Percentiles rank a stretch among this genome's conserved stretches.
Conservation (phyloP, 2,113 vertebrate genomes). For the Callorhinus ursinus region DNA sequence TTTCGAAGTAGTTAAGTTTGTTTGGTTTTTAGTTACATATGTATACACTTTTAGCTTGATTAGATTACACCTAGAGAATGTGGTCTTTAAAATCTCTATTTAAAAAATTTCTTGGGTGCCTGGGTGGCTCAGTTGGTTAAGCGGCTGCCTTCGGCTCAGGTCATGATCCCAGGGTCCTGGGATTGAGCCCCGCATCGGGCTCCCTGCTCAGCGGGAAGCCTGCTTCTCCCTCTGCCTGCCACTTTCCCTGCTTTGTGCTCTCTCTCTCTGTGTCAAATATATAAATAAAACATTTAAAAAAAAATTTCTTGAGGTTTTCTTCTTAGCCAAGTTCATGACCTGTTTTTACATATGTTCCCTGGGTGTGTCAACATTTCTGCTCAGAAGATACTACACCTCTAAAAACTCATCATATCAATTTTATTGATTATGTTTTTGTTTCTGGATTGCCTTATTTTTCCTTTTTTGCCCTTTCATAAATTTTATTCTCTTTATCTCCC, state of each 20-base stretch:
- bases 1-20: not conserved
- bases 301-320: not conserved
- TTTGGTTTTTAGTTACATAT: not conserved
- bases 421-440: not conserved
- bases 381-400: not conserved
- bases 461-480: not conserved
- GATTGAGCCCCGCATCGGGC: too few relatives aligned
- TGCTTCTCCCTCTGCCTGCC: too few relatives aligned
- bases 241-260: too few relatives aligned
- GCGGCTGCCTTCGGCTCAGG: too few relatives aligned
- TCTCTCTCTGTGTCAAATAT: too few relatives aligned
- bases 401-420: not conserved
- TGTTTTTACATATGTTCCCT: not conserved
- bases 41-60: not conserved
- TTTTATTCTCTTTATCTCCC: not conserved
- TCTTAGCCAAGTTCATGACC: not conserved
- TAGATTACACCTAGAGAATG: not conserved
- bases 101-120: not conserved
- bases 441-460: not conserved
- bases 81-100: not conserved
- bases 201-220: too few relatives aligned
- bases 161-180: too few relatives aligned
- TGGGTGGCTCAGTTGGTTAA: too few relatives aligned
- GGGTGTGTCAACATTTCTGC: not conserved
- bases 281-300: too few relatives aligned